A percentile compares a stretch with the other conserved stretches of the same genome.
Evolutionary conservation across 2,888 invertebrate genomes (phyloP).

Genomic region (Cancer borealis): DNA sequence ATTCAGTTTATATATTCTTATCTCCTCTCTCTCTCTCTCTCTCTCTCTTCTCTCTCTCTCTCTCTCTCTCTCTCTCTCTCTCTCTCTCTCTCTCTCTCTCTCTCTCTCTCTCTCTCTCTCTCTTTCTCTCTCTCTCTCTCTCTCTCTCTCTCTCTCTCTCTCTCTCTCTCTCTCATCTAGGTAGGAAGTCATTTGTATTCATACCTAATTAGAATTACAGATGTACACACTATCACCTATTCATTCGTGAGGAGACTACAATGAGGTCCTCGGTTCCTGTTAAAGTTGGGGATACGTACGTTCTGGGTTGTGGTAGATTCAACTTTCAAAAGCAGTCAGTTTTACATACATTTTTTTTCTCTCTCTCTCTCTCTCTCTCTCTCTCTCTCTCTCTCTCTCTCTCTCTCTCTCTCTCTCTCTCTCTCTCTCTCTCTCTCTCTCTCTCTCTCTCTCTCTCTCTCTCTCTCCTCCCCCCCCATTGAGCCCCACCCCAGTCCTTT

Average conservation of each 20-base stretch:
- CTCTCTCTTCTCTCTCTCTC: conserved; percentile 16
- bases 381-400: too few relatives aligned
- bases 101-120: background rate
- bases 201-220: background rate
- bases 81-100: conserved; percentile 17
- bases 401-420: too few relatives aligned
- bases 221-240: background rate
- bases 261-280: background rate
- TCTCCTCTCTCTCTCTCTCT: background rate
- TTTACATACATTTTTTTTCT: too few relatives aligned
- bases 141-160: background rate
- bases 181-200: background rate
- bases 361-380: too few relatives aligned
- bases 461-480: too few relatives aligned
- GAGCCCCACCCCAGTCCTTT: too few relatives aligned
- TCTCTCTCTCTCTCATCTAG: background rate
- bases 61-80: background rate
- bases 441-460: too few relatives aligned
- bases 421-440: too few relatives aligned
- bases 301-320: background rate
- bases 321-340: too few relatives aligned
- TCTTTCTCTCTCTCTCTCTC: conserved; percentile 7
- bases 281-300: background rate
- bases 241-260: background rate
- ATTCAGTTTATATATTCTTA: too few relatives aligned